Evolutionary conservation across 2,797 vertebrate genomes (phyloP).

Genomic region (Hydrocynus forskahlii): DNA sequence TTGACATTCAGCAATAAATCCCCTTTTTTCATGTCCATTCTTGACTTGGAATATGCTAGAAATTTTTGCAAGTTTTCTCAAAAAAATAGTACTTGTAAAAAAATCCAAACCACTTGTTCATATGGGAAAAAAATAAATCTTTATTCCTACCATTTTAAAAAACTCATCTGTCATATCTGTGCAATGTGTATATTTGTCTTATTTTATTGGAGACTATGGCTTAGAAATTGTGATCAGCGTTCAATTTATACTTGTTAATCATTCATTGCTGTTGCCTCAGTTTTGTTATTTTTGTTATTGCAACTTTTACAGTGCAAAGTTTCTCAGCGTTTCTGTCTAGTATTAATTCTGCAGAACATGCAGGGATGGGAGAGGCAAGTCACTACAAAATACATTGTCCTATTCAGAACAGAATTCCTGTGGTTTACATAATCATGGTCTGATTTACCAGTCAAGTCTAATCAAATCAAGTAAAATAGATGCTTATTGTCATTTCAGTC

Average conservation of each 20-base stretch:
- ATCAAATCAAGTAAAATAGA: no score
- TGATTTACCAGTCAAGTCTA: no score
- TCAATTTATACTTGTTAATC: neutral
- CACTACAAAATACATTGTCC: neutral
- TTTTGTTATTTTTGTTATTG: neutral
- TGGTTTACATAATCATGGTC: no score
- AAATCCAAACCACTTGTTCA: conserved; percentile 80
- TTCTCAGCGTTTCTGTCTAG: neutral
- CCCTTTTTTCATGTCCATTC: conserved; percentile 81
- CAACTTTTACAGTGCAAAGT: neutral
- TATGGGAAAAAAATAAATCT: conserved; percentile 83
- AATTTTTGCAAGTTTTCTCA: conserved; percentile 93
- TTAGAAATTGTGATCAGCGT: no score
- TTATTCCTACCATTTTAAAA: conserved; percentile 84
- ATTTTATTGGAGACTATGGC: neutral
- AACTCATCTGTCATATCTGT: conserved; percentile 44
- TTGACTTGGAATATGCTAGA: conserved; percentile 90
- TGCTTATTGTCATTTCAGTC: no score
- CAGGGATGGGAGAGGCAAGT: neutral
- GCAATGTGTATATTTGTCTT: conserved; percentile 15
- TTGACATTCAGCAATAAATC: conserved; percentile 98
- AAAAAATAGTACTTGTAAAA: conserved; percentile 86
- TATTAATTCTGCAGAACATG: neutral
- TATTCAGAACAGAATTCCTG: neutral
- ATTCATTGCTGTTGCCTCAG: neutral